phyloP scores from a whole-genome alignment of 2,888 invertebrate species.

The Dilophus febrilis region DNA sequence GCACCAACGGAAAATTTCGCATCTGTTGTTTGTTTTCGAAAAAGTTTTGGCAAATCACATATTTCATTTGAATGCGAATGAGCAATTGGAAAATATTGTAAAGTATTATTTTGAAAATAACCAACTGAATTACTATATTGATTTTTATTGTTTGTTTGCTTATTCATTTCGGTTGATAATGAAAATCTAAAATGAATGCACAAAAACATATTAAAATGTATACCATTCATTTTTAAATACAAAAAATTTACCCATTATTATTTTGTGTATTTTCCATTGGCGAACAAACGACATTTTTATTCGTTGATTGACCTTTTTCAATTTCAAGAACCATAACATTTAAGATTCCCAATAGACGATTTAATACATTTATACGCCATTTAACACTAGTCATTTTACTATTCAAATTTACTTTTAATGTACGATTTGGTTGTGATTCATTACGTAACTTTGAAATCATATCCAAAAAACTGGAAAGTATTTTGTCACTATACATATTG shows the following conservation, averaged over 20 bases:
- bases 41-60: slow-evolving; percentile 31
- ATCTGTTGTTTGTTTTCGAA: slow-evolving; percentile 28
- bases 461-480: slow-evolving; percentile 64
- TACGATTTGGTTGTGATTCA: slow-evolving; percentile 47
- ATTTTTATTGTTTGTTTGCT: too few species aligned
- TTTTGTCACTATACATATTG: slow-evolving; percentile 45
- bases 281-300: too few species aligned
- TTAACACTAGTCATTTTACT: slow-evolving; percentile 57
- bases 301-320: not conserved
- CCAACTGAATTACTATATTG: slow-evolving; percentile 3
- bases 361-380: slow-evolving; percentile 62
- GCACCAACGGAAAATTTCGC: slow-evolving; percentile 20
- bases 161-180: not conserved
- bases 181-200: not conserved
- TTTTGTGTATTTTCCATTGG: too few species aligned
- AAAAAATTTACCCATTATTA: too few species aligned
- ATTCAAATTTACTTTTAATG: slow-evolving; percentile 49
- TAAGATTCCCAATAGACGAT: slow-evolving; percentile 48
- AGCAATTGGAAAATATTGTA: slow-evolving; percentile 26
- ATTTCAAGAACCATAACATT: slow-evolving; percentile 19
- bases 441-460: slow-evolving; percentile 61
- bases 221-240: too few species aligned
- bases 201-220: too few species aligned
- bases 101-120: slow-evolving; percentile 22
- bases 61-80: slow-evolving; percentile 25